Evolutionary conservation across 2,113 vertebrate species (phyloP), one percentile per base, ranked within the genome.

Genomic region (Chamaea fasciata): DNA sequence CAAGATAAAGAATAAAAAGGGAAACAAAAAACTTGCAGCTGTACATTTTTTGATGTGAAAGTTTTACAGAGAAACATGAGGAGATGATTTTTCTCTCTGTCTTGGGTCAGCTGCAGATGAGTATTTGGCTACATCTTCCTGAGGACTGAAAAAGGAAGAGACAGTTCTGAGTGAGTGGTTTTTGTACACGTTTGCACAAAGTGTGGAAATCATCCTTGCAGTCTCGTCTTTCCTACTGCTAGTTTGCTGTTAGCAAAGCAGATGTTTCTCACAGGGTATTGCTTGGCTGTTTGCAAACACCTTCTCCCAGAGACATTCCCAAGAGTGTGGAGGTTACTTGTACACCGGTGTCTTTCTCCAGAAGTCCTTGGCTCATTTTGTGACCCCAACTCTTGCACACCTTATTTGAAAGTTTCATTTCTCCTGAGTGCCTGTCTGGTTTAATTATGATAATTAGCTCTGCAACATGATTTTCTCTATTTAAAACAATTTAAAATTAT

Each of bases 221-320:
- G 87, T 33, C 78, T 91, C 27, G 26, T 80, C 63, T 42, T 70
- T 68, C 75, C 75, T 52, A 26, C 91, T 86, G 78, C 67, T 85
- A 17, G 31, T 79, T 88, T 90, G 88, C 96, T 96, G 60, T 64
- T 93, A 85, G 82, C 94, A 90, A 83, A 86, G 79, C 93, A 94
- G 93, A 86, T 92, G 85, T 93, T 96, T 80, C 64, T 90, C 79
- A 15, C 31, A 39, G 85, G 76, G 47, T 24, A 24, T 53, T 69
- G 53, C 81, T 73, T 55, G 81, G 20, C 77, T 96, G 64, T 81
- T 91, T 94, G 88, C 89, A 95, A 88, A 83, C 79, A 90, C 13
- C 50, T 76, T 79, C n/a, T 87, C 85, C 64, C 74, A 74, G 67
- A 76, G 67, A 62, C 6, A 0, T 56, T 93, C 85, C 76, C 76